phyloP scores from a whole-genome alignment of 2,888 invertebrate species.

The Eupithecia centaureata region DNA sequence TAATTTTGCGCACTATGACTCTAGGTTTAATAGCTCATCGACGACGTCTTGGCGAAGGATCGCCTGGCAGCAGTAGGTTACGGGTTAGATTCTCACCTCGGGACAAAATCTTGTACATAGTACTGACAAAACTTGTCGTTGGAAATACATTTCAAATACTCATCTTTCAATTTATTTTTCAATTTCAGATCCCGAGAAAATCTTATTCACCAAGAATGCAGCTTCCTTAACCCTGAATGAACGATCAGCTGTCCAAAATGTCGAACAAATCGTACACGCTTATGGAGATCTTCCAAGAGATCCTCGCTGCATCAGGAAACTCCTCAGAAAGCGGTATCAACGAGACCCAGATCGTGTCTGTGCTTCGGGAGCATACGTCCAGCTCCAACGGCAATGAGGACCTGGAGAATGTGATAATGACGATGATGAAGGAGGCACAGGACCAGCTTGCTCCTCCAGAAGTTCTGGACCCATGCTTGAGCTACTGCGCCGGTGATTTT shows the following conservation, averaged over 20 bases:
- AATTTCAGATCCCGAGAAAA: slow-evolving; percentile 17
- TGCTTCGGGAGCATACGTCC: slow-evolving; percentile 67
- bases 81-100: too few relatives aligned
- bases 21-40: too few relatives aligned
- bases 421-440: slow-evolving; percentile 71
- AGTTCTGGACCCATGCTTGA: slow-evolving; percentile 61
- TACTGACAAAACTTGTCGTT: too few relatives aligned
- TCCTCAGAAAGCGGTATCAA: slow-evolving; percentile 65
- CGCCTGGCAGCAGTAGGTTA: too few relatives aligned
- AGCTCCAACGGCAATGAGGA: slow-evolving; percentile 58
- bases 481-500: slow-evolving; percentile 85
- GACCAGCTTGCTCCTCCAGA: slow-evolving; percentile 61
- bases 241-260: slow-evolving; percentile 50
- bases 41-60: too few relatives aligned
- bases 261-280: slow-evolving; percentile 72
- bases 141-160: too few relatives aligned
- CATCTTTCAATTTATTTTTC: neutral
- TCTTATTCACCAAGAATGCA: neutral
- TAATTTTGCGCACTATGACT: neutral
- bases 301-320: slow-evolving; percentile 75
- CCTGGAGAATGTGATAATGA: slow-evolving; percentile 65
- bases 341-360: slow-evolving; percentile 70
- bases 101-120: too few relatives aligned
- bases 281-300: slow-evolving; percentile 76
- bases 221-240: neutral